These are phyloP conservation scores for Sturnira hondurensis DNA, from an alignment of 2,113 vertebrate genomes.

Conservation along the genomic window DNA sequence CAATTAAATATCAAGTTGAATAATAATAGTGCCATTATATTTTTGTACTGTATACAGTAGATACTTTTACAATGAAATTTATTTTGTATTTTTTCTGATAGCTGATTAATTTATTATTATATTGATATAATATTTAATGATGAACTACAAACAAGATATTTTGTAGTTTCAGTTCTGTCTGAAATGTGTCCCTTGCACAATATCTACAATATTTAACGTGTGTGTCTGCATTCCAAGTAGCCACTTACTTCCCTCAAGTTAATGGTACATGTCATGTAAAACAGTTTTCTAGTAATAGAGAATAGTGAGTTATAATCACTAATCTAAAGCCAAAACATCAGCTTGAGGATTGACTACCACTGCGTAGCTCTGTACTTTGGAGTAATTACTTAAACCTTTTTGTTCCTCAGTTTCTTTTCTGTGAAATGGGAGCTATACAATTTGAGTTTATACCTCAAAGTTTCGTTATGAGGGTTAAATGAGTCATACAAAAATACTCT, in stretches of 20 bases:
- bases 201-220: not conserved
- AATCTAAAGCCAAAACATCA: not conserved
- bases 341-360: not conserved
- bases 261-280: not conserved
- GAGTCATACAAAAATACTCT: not conserved
- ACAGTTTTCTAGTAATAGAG: not conserved
- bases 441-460: not conserved
- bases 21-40: not conserved
- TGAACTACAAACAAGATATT: not conserved
- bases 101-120: not conserved
- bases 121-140: not conserved
- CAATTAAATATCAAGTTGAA: slow-evolving; percentile 17
- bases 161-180: not conserved
- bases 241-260: not conserved
- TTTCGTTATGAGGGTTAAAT: not conserved
- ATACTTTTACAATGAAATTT: slow-evolving; percentile 3
- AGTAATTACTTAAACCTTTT: not conserved
- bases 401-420: not conserved
- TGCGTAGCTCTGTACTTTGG: not conserved
- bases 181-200: not conserved
- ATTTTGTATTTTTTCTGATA: not conserved
- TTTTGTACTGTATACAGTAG: slow-evolving; percentile 10
- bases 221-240: not conserved
- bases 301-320: not conserved
- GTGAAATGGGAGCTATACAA: not conserved